phyloP scores from a whole-genome alignment of 2,113 vertebrate species.

The Atrichornis clamosus region DNA sequence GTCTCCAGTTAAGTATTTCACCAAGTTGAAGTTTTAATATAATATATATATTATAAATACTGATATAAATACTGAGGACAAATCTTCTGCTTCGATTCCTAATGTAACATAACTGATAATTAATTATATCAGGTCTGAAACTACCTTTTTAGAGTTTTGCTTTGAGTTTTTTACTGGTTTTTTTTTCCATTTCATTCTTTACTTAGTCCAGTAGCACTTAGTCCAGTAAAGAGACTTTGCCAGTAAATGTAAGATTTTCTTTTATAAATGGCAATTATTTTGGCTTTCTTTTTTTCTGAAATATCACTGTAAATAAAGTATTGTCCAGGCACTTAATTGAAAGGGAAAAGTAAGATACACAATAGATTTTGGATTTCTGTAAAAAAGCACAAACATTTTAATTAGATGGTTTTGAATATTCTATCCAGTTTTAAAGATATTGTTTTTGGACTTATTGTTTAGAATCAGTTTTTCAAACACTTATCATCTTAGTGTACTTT shows the following conservation, averaged over 20 bases:
- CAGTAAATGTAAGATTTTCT: background rate
- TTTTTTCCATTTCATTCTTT: background rate
- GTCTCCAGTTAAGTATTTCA: background rate
- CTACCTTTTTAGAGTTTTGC: background rate
- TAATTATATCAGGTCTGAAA: background rate
- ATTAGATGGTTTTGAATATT: background rate
- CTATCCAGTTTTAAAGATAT: background rate
- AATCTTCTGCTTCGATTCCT: background rate
- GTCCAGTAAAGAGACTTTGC: background rate
- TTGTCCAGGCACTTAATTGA: background rate
- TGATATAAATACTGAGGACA: background rate
- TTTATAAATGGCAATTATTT: background rate
- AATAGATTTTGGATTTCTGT: background rate
- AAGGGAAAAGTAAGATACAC: background rate
- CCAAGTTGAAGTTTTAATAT: background rate
- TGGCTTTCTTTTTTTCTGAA: background rate
- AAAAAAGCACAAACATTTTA: background rate
- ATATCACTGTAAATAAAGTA: background rate
- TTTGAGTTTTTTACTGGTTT: rapidly evolving
- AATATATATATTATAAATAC: too few relatives aligned
- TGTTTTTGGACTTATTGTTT: background rate
- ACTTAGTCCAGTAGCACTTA: background rate
- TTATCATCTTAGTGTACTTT: background rate
- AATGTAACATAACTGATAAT: background rate
- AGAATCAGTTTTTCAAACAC: background rate